Conservation (phyloP, 2,888 invertebrate species). For the Melieria omissa region DNA sequence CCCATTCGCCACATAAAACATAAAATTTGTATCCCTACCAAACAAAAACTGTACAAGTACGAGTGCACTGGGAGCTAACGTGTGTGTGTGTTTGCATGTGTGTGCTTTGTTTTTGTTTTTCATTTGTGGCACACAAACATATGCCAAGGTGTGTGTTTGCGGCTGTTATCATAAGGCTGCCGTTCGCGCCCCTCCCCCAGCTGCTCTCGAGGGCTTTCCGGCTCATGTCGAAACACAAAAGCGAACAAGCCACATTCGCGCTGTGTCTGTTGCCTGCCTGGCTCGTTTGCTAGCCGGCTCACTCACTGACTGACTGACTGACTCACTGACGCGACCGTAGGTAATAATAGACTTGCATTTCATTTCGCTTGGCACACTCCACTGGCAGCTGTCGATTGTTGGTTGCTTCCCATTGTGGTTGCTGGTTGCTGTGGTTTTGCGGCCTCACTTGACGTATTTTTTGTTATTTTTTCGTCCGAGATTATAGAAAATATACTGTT, state of each 20-base stretch:
- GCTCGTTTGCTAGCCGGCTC: too few species aligned
- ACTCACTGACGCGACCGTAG: background rate
- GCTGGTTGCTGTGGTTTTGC: constrained; percentile 14
- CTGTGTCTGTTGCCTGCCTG: too few species aligned
- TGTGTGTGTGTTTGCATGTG: too few species aligned
- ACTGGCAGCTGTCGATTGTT: too few species aligned
- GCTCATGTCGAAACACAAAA: constrained; percentile 6
- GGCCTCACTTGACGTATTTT: background rate
- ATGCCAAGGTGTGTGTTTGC: background rate
- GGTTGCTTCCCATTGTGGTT: too few species aligned
- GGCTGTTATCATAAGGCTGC: too few species aligned
- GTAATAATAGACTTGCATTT: constrained; percentile 21
- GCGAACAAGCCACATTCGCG: background rate
- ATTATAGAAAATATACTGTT: too few species aligned
- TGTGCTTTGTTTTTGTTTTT: background rate
- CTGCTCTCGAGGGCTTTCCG: background rate
- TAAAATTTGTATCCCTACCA: too few species aligned
- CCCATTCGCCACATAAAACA: too few species aligned
- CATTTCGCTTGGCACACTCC: constrained; percentile 8
- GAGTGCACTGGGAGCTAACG: background rate
- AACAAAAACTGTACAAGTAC: background rate
- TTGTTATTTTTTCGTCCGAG: too few species aligned
- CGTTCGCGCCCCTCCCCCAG: too few species aligned
- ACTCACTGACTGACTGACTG: too few species aligned
- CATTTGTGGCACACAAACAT: background rate